phyloP scores from a whole-genome alignment of 2,888 invertebrate genomes.

The Apocheima hispidaria region DNA sequence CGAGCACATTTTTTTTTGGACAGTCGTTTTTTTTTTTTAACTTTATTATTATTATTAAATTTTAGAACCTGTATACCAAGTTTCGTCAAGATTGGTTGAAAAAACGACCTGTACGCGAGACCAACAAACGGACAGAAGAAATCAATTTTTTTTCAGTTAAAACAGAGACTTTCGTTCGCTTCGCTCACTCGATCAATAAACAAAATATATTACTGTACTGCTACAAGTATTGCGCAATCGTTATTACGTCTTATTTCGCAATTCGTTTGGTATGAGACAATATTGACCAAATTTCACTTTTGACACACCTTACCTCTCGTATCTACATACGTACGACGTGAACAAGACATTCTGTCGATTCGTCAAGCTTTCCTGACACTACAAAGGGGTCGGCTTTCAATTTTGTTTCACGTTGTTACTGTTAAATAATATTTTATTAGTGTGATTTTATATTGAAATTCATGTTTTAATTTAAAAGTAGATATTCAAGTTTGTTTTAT shows the following conservation, averaged over 20 bases:
- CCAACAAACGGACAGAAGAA: no score
- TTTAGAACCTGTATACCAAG: no score
- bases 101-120: no score
- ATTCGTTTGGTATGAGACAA: constrained; percentile 61
- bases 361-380: constrained; percentile 63
- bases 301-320: constrained; percentile 45
- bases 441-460: neutral
- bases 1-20: no score
- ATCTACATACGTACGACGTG: constrained; percentile 20
- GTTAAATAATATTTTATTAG: constrained; percentile 14
- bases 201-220: neutral
- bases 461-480: no score
- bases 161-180: no score
- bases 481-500: no score
- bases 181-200: no score
- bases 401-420: constrained; percentile 27
- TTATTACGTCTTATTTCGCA: constrained; percentile 50
- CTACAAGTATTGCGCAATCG: constrained; percentile 25
- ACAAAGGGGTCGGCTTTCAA: constrained; percentile 43
- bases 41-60: no score
- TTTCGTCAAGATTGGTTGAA: no score
- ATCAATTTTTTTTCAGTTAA: no score
- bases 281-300: constrained; percentile 80
- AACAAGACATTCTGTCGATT: constrained; percentile 49
- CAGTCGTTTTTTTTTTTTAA: no score